Base-by-base conservation (phyloP, 2,797 vertebrate genomes). In the Sebastolobus alascanus region DNA sequence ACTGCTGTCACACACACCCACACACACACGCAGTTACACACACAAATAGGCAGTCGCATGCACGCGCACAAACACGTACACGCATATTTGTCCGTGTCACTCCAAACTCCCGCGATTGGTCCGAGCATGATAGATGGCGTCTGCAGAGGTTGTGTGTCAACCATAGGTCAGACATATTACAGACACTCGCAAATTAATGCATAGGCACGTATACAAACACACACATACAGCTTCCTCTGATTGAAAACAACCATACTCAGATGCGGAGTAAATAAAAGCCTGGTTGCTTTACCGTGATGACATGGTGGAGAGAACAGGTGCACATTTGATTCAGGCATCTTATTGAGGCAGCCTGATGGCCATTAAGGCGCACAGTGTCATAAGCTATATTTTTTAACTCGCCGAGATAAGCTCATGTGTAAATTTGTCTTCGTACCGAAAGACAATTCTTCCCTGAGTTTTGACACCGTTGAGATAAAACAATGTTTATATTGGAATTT, bases 121-220 rank as follows among this genome's bases (percentile, higher is more conserved):
- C 33, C 54, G 2, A 58, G 66, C 27, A 1, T 85, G 74, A 87
- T 59, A 75, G 63, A 86, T 84, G 60, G 35, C 14, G 27, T 40
- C 58, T 6, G 16, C 11, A 20, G 63, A 75, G 61, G 46, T n/a
- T 40, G 66, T 43, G 69, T 77, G 78, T 85, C 72, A 80, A 75
- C 67, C 38, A n/a, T 11, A 76, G 85, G 85, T 85, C 90, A 87
- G 52, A 66, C 25, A 55, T 65, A 63, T 71, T 68, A 69, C 66
- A 52, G 68, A 68, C 59, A 67, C 61, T 20, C 8, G 4, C 46
- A 73, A 75, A 79, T 35, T 13, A 8, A 29, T 66, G 65, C 64
- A 29, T 14, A 68, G 18, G 25, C 50, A 40, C 18, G 40, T 10
- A n/a, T 37, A 38, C 40, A 31, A 25, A 71, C 25, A 43, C n/a